Base-by-base conservation (phyloP, 92 coral and sea anemone species). In the Parazoanthus darwini region DNA sequence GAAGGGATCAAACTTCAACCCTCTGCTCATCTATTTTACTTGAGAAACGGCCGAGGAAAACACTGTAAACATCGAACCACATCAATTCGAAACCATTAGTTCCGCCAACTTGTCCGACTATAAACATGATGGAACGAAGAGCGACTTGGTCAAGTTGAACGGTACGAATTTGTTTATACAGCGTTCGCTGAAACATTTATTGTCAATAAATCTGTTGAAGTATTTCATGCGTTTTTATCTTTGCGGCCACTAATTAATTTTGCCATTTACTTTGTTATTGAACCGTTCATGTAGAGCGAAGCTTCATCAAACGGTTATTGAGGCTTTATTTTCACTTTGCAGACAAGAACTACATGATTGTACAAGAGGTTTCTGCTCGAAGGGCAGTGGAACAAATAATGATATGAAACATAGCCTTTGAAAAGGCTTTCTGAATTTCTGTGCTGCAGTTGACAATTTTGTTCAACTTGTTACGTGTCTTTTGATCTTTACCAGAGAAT, bases 111-210 rank as follows among this genome's bases (percentile, higher is more conserved):
- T 29, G 43, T 74, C 79, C 79, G 79, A 74, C 79, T 26, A 74
- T 74, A 74, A 74, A 26, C 0, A 74, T 74, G 79, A 74, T 74
- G 79, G 79, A 74, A 74, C 15, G 79, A 74, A 74, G 43, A 74
- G 79, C 79, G 79, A 74, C 43, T 74, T 74, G 79, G 79, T 74
- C 79, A 74, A 74, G 79, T 74, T 74, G 79, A 74, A 26, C 22
- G 79, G 48, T 74, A 74, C 43, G 48, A 74, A 16, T 74, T 74
- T 74, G 79, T 74, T 74, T 74, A 74, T 15, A 74, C 79, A 74
- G 56, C 56, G 56, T 50, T 50, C 56, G 56, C 56, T 50, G 56
- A 50, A 50, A 50, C 56, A 50, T 50, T 6, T 4, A 50, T 50
- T 50, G 15, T 50, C 56, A 50, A 50, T 50, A 50, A 29, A 29